A percentile compares a stretch with the other conserved stretches of the same genome.
phyloP scores from a whole-genome alignment of 2,113 vertebrate species.

The Rattus norvegicus region GRCr8 NC_086019.1:104564501-104565000 shows the following conservation, averaged over 20 bases:
- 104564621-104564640: constrained; percentile 81
- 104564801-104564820: constrained; percentile 78
- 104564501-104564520: neutral
- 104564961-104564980: neutral
- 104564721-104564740: constrained; percentile 61
- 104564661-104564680: constrained; percentile 83
- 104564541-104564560: neutral
- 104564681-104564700: constrained; percentile 79
- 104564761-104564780: constrained; percentile 57
- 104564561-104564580: neutral
- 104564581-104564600: constrained; percentile 77
- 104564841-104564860: neutral
- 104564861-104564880: neutral
- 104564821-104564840: neutral
- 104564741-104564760: constrained; percentile 18
- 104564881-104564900: neutral
- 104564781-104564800: constrained; percentile 78
- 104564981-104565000: too few species aligned
- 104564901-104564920: too few species aligned
- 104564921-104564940: neutral
- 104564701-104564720: constrained; percentile 68
- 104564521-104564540: too few species aligned
- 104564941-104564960: neutral
- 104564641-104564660: constrained; percentile 82
- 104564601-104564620: constrained; percentile 69